Evolutionary conservation across 2,113 vertebrate genomes (phyloP).

Genomic region (Aspiorhynchus laticeps): DNA sequence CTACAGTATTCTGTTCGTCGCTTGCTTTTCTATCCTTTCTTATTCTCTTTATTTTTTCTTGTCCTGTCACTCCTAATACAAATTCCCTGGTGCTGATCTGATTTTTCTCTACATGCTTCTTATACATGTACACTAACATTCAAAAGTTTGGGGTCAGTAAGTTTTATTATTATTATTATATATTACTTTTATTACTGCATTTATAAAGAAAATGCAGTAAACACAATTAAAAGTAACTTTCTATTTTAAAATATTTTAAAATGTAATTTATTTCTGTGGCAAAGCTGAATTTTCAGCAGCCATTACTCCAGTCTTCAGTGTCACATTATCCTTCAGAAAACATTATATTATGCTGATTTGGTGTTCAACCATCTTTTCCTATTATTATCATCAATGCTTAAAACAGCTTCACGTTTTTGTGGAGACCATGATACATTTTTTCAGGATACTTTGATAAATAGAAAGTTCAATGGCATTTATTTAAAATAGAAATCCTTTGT

Average conservation of each 20-base stretch:
- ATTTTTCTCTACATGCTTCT: not conserved
- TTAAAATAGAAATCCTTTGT: not conserved
- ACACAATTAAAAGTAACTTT: too few relatives aligned
- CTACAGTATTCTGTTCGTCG: slow-evolving; percentile 1
- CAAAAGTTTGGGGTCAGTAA: not conserved
- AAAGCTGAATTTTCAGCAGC: not conserved
- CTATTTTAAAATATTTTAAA: too few relatives aligned
- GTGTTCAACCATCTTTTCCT: not conserved
- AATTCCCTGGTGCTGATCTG: not conserved
- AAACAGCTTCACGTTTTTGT: not conserved
- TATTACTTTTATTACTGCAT: too few relatives aligned
- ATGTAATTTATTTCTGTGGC: too few relatives aligned
- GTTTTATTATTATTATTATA: not conserved
- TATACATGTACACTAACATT: not conserved
- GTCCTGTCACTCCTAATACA: not conserved
- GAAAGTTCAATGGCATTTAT: not conserved
- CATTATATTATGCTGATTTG: not conserved
- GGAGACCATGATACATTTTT: too few relatives aligned
- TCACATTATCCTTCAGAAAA: not conserved
- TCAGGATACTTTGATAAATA: too few relatives aligned
- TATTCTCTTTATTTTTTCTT: not conserved
- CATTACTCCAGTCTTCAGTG: not conserved
- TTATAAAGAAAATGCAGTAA: too few relatives aligned
- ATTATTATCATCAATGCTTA: not conserved
- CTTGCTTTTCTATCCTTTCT: not conserved